phyloP scores from a whole-genome alignment of 2,113 vertebrate genomes.

The Ovibos moschatus region DNA sequence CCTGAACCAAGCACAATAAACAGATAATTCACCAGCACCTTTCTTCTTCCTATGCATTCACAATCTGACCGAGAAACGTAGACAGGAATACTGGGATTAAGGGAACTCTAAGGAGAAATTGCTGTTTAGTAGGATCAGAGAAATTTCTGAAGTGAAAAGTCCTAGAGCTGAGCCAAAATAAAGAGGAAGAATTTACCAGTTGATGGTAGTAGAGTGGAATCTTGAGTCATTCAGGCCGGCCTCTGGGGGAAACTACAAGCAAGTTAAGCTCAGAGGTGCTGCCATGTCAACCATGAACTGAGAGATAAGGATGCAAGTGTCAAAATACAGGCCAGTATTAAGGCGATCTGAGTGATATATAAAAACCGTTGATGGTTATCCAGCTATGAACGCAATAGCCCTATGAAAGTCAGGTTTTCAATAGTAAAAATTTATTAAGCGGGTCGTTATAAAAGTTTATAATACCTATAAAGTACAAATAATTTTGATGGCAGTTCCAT shows the following conservation, averaged over 20 bases:
- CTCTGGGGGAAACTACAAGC: neutral
- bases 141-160: neutral
- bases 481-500: neutral
- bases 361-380: neutral
- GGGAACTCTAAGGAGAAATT: neutral
- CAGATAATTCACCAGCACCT: neutral
- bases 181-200: neutral
- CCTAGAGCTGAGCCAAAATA: neutral
- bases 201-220: neutral
- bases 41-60: neutral
- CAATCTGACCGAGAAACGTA: rapidly evolving
- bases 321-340: too few species aligned
- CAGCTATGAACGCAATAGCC: neutral
- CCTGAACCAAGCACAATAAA: neutral
- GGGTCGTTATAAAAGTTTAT: neutral
- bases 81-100: rapidly evolving
- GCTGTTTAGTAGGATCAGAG: neutral
- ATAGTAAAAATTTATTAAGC: neutral
- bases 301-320: neutral
- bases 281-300: neutral
- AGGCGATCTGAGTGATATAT: neutral
- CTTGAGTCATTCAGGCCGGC: neutral
- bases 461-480: neutral
- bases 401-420: neutral
- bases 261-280: neutral